phyloP scores from a whole-genome alignment of 2,888 invertebrate genomes.

The Idaea biselata region DNA sequence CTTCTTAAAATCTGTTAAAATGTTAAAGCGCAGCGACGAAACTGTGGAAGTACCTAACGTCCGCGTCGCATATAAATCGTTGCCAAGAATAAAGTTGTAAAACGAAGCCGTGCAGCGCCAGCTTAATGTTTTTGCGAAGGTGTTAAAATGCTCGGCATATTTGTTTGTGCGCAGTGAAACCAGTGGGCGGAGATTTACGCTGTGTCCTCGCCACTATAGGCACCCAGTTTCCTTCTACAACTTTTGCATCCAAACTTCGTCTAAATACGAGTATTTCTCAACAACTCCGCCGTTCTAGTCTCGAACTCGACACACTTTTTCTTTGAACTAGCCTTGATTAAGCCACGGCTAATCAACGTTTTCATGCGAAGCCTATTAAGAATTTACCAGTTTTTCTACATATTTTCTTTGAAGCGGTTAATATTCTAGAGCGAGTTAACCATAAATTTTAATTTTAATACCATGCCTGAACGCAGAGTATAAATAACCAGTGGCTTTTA shows the following conservation, averaged over 20 bases:
- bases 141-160: background rate
- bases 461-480: background rate
- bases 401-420: background rate
- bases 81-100: slow-evolving; percentile 1
- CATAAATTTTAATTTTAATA: background rate
- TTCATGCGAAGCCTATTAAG: background rate
- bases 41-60: background rate
- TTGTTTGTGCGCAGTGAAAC: background rate
- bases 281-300: background rate
- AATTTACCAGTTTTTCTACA: background rate
- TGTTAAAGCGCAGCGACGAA: background rate
- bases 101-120: background rate
- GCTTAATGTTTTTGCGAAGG: slow-evolving; percentile 1
- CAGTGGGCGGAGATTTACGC: background rate
- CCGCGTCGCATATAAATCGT: slow-evolving; percentile 1
- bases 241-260: background rate
- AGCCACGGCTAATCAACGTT: slow-evolving; percentile 3
- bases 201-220: background rate
- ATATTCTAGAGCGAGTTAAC: background rate
- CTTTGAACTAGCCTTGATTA: background rate
- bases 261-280: background rate
- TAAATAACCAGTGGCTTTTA: background rate
- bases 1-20: background rate
- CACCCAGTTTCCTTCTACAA: background rate
- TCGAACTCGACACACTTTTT: background rate